Evolutionary conservation across 2,888 invertebrate genomes (phyloP).

Genomic region (Suillia variegata): DNA sequence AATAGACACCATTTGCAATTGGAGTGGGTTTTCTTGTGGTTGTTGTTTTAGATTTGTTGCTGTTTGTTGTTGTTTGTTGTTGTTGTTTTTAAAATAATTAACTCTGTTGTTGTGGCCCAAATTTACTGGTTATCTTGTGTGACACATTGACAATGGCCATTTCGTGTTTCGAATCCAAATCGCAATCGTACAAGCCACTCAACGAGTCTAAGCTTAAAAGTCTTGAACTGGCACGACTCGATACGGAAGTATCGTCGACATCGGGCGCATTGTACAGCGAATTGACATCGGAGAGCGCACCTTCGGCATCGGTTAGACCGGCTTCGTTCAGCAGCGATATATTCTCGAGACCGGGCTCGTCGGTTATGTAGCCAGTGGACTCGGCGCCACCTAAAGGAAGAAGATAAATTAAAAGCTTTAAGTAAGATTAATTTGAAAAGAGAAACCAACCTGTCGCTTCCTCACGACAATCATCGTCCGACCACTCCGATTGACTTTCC

Average conservation of each 20-base stretch:
- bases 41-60: slow-evolving; percentile 18
- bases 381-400: slow-evolving; percentile 64
- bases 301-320: slow-evolving; percentile 85
- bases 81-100: slow-evolving; percentile 14
- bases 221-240: slow-evolving; percentile 82
- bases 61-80: slow-evolving; percentile 25
- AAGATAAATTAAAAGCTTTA: neutral
- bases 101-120: slow-evolving; percentile 50
- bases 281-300: slow-evolving; percentile 85
- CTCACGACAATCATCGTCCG: slow-evolving; percentile 70
- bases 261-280: slow-evolving; percentile 75
- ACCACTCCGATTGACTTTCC: slow-evolving; percentile 85
- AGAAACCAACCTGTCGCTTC: slow-evolving; percentile 65
- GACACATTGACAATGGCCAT: slow-evolving; percentile 62
- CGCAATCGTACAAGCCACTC: slow-evolving; percentile 79
- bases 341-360: slow-evolving; percentile 85
- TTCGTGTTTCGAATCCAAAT: slow-evolving; percentile 62
- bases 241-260: slow-evolving; percentile 76
- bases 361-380: slow-evolving; percentile 85
- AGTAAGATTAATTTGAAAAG: neutral
- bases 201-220: slow-evolving; percentile 80
- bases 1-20: slow-evolving; percentile 45
- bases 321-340: slow-evolving; percentile 85
- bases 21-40: slow-evolving; percentile 27
- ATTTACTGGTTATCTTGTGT: slow-evolving; percentile 61